Percentiles rank a stretch among this genome's conserved stretches.
Evolutionary conservation across 2,888 invertebrate genomes (phyloP).

Genomic region (Adineta ricciae): DNA sequence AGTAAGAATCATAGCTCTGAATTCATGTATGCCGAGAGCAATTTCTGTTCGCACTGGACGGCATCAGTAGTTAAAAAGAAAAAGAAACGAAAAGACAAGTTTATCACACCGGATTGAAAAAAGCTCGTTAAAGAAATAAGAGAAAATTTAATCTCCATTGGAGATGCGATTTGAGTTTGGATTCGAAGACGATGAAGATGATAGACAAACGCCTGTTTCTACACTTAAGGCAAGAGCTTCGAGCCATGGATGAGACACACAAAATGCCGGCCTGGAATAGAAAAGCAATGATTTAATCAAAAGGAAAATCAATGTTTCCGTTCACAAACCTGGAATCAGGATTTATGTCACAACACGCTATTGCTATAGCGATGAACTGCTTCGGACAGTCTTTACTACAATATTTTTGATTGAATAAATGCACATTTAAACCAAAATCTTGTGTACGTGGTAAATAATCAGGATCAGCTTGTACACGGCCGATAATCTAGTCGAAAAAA

Average conservation of each 20-base stretch:
- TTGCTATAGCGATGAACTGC: constrained; percentile 74
- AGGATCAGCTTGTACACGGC: constrained; percentile 84
- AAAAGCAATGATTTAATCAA: not conserved
- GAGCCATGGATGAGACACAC: constrained; percentile 18
- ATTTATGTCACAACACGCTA: constrained; percentile 76
- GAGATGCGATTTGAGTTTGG: not conserved
- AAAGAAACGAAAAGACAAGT: not conserved
- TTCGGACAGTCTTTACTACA: constrained; percentile 68
- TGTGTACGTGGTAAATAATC: constrained; percentile 78
- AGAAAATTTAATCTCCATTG: not conserved
- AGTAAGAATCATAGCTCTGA: not conserved
- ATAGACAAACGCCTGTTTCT: not conserved
- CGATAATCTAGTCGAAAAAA: constrained; percentile 63
- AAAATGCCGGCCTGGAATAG: not conserved
- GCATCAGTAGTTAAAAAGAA: not conserved
- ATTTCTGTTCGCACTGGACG: not conserved
- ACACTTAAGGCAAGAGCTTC: constrained; percentile 12
- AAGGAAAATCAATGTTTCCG: not conserved
- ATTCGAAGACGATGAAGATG: not conserved
- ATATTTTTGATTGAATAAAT: constrained; percentile 73
- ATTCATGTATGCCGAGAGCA: not conserved
- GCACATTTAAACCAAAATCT: constrained; percentile 81
- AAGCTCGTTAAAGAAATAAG: not conserved
- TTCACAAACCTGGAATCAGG: constrained; percentile 57
- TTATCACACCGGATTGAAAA: not conserved